A percentile compares a stretch with the other conserved stretches of the same genome.
These are phyloP conservation scores for Epiblema foenella DNA, from an alignment of 2,888 invertebrate genomes.

Conservation along the genomic window DNA sequence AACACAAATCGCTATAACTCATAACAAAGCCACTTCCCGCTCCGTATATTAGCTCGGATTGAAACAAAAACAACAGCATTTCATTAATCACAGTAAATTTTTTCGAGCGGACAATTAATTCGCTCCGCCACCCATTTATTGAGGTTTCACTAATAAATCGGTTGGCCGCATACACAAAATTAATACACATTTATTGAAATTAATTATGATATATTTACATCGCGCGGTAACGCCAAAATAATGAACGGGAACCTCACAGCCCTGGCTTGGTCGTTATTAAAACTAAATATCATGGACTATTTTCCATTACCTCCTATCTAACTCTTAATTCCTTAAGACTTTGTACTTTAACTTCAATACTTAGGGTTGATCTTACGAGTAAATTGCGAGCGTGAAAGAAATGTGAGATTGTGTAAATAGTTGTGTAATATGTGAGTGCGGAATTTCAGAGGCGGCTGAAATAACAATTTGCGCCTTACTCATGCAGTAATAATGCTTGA, in stretches of 20 bases:
- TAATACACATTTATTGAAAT: constrained; percentile 32
- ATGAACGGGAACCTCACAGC: constrained; percentile 12
- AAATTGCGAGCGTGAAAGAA: neutral
- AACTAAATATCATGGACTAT: constrained; percentile 21
- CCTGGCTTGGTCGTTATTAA: constrained; percentile 25
- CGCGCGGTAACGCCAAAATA: constrained; percentile 10
- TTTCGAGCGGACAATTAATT: neutral
- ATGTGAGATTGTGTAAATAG: neutral
- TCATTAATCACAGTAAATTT: neutral
- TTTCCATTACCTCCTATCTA: neutral
- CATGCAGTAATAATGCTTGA: constrained; percentile 6
- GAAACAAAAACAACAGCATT: neutral
- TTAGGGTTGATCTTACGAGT: neutral
- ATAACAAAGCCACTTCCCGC: neutral
- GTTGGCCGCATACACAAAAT: constrained; percentile 6
- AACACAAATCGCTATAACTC: neutral
- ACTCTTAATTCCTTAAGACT: neutral
- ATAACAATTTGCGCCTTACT: constrained; percentile 24
- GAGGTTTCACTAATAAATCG: constrained; percentile 24
- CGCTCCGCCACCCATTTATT: neutral
- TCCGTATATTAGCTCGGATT: neutral
- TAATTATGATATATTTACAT: constrained; percentile 23
- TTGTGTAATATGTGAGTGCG: neutral
- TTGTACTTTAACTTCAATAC: neutral
- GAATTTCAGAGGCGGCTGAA: constrained; percentile 25